Evolutionary conservation across 1,140 invertebrate species (phyloP).

Genomic region (Meteorus sp.): DNA sequence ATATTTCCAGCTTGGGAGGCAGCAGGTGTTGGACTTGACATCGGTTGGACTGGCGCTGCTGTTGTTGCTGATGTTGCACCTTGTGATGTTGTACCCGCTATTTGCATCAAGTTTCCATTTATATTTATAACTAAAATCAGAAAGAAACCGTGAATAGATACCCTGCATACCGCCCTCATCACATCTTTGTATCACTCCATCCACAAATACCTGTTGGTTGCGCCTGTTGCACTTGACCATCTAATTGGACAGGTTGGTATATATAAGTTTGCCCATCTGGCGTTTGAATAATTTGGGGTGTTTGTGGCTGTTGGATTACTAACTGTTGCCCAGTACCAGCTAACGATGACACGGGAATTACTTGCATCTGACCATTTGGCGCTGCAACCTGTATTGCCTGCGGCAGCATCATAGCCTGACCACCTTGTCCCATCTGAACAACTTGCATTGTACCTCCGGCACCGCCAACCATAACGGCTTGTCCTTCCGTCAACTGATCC

Average conservation of each 20-base stretch:
- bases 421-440: conserved; percentile 58
- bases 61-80: conserved; percentile 57
- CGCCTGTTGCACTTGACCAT: conserved; percentile 64
- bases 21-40: conserved; percentile 63
- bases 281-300: conserved; percentile 84
- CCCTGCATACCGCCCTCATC: conserved; percentile 11
- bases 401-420: conserved; percentile 59
- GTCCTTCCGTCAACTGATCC: conserved; percentile 57
- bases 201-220: conserved; percentile 63
- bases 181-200: neutral
- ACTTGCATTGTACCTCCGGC: conserved; percentile 57
- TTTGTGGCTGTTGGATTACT: conserved; percentile 66
- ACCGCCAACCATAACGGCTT: conserved; percentile 55
- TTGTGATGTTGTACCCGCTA: conserved; percentile 58
- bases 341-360: conserved; percentile 65
- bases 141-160: conserved; percentile 27
- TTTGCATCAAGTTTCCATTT: conserved; percentile 73
- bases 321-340: conserved; percentile 62
- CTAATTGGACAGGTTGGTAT: conserved; percentile 77
- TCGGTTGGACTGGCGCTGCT: conserved; percentile 58
- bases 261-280: conserved; percentile 92
- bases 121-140: conserved; percentile 67
- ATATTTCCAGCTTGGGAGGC: conserved; percentile 71
- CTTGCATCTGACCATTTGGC: conserved; percentile 67
- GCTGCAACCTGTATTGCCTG: conserved; percentile 67